These are phyloP conservation scores for Melospiza melodia DNA, from an alignment of 2,113 vertebrate species.

Conservation along the genomic window DNA sequence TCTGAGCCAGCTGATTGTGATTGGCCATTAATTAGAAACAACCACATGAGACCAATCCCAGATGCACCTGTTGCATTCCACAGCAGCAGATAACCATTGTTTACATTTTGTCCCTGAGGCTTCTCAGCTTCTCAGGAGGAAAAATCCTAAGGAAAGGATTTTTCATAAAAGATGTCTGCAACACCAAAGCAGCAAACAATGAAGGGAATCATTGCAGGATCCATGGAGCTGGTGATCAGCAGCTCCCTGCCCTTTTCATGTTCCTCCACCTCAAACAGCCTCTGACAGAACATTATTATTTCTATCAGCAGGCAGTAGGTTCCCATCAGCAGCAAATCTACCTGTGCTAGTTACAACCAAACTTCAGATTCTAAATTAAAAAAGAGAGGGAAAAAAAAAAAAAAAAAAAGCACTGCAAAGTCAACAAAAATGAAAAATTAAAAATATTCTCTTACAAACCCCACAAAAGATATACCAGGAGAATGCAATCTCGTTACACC, in stretches of 20 bases:
- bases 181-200: not conserved
- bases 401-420: too few relatives aligned
- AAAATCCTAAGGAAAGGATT: too few relatives aligned
- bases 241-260: not conserved
- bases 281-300: not conserved
- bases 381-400: not conserved
- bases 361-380: not conserved
- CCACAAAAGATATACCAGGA: accelerated
- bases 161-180: too few relatives aligned
- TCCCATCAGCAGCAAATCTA: not conserved
- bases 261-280: not conserved
- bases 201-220: not conserved
- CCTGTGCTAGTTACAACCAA: not conserved
- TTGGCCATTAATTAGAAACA: too few relatives aligned
- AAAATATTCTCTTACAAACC: not conserved
- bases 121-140: too few relatives aligned
- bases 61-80: too few relatives aligned
- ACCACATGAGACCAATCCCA: too few relatives aligned
- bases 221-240: not conserved
- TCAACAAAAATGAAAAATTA: not conserved
- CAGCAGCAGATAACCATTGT: too few relatives aligned
- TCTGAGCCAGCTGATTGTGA: too few relatives aligned
- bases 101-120: too few relatives aligned
- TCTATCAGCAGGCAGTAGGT: not conserved
- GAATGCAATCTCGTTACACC: not conserved